A percentile compares a stretch with the other conserved stretches of the same genome.
These are phyloP conservation scores for Trachelus iudaicus DNA, from an alignment of 2,888 invertebrate species.

Conservation along the genomic window DNA sequence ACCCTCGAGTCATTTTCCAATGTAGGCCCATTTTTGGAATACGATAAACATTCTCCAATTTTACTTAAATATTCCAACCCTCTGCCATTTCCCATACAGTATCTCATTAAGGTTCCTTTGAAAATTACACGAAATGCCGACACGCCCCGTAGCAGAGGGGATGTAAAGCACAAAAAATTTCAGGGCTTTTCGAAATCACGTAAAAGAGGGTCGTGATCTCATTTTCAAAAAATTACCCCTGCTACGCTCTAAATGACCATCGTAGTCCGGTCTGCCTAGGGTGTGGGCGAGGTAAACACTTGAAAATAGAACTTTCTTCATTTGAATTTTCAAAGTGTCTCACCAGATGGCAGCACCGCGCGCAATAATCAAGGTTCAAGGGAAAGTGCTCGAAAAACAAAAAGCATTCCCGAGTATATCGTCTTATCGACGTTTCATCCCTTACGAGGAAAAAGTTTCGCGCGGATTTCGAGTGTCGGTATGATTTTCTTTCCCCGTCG, in stretches of 20 bases:
- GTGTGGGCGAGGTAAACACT: background rate
- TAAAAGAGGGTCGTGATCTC: background rate
- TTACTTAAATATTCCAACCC: background rate
- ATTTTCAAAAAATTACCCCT: background rate
- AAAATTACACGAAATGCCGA: background rate
- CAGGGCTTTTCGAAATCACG: no score
- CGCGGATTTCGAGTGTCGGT: background rate
- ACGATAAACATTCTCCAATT: background rate
- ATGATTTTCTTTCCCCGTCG: background rate
- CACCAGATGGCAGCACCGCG: background rate
- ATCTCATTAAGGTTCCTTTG: background rate
- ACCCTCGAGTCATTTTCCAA: background rate
- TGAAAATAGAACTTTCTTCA: background rate
- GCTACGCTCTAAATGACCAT: background rate
- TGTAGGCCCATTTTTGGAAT: background rate
- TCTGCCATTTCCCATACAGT: background rate
- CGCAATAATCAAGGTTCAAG: background rate
- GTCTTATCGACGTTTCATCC: background rate
- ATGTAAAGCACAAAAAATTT: no score
- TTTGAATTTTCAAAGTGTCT: background rate
- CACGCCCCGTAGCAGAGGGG: no score
- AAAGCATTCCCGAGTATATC: background rate
- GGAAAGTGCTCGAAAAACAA: background rate
- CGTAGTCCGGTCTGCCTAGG: no score
- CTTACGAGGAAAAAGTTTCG: background rate